These are phyloP conservation scores for Cetonia aurata DNA, from an alignment of 2,888 invertebrate genomes.

Conservation along the genomic window DNA sequence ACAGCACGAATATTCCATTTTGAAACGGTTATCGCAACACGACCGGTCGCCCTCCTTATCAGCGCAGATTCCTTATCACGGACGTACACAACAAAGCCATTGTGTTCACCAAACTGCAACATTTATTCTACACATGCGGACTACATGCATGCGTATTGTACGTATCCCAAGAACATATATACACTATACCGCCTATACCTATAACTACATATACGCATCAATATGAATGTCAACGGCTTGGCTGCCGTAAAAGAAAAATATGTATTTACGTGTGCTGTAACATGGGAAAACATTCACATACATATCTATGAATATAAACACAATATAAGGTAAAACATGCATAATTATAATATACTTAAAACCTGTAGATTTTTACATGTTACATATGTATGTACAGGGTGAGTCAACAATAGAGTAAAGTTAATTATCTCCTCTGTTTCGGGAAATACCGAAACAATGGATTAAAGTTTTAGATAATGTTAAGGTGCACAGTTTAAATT, in stretches of 20 bases:
- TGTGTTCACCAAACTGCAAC: slow-evolving; percentile 51
- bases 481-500: too few species aligned
- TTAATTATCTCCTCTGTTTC: too few species aligned
- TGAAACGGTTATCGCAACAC: slow-evolving; percentile 65
- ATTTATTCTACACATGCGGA: slow-evolving; percentile 32
- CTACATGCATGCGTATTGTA: too few species aligned
- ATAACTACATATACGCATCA: background rate
- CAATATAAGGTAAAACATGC: background rate
- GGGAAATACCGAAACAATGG: too few species aligned
- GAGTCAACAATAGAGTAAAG: too few species aligned
- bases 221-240: background rate
- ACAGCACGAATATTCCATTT: slow-evolving; percentile 68
- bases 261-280: too few species aligned
- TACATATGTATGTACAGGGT: too few species aligned
- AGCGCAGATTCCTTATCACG: slow-evolving; percentile 62
- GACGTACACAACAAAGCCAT: slow-evolving; percentile 63
- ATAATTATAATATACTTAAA: background rate
- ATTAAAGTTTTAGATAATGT: too few species aligned
- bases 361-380: background rate
- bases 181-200: background rate
- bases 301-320: background rate
- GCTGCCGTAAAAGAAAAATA: too few species aligned
- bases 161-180: background rate
- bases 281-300: too few species aligned
- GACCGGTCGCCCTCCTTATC: slow-evolving; percentile 62